Conservation (phyloP, 2,888 invertebrate genomes). For the Drosophila conformis region DNA sequence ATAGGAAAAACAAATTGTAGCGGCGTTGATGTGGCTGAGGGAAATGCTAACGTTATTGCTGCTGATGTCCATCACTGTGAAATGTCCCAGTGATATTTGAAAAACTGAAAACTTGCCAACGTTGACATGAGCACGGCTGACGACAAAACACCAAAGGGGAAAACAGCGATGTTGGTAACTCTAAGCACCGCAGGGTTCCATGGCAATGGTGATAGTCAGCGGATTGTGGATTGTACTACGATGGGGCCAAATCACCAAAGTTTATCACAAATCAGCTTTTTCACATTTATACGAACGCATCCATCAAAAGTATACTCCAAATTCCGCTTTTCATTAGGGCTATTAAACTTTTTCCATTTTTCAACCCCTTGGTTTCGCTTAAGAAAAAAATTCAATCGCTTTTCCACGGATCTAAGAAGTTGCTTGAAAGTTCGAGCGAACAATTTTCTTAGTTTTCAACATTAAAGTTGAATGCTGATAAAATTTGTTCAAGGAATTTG, state of each 20-base stretch:
- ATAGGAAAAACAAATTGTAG: slow-evolving; percentile 18
- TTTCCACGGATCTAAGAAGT: slow-evolving; percentile 7
- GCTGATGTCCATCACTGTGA: slow-evolving; percentile 74
- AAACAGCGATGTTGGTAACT: slow-evolving; percentile 30
- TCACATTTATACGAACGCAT: slow-evolving; percentile 49
- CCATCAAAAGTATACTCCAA: slow-evolving; percentile 66
- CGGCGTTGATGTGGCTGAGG: neutral
- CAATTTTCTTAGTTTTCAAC: slow-evolving; percentile 28
- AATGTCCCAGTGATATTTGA: slow-evolving; percentile 77
- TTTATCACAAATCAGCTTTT: slow-evolving; percentile 61
- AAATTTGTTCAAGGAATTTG: slow-evolving; percentile 1
- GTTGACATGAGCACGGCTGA: slow-evolving; percentile 62
- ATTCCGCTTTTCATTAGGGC: slow-evolving; percentile 15
- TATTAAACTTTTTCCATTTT: slow-evolving; percentile 40
- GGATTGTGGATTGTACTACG: slow-evolving; percentile 33
- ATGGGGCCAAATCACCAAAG: slow-evolving; percentile 58
- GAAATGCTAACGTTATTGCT: slow-evolving; percentile 33
- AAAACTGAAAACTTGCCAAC: slow-evolving; percentile 75
- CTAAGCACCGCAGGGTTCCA: slow-evolving; percentile 11
- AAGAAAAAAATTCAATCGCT: neutral
- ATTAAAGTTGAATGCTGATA: slow-evolving; percentile 9
- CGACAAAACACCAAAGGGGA: slow-evolving; percentile 34
- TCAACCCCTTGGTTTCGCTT: neutral
- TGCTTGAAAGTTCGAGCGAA: slow-evolving; percentile 32
- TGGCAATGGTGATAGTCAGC: slow-evolving; percentile 22